These are phyloP conservation scores for Rhopalosiphum maidis DNA, from an alignment of 1,140 invertebrate species.

Conservation along the genomic window DNA sequence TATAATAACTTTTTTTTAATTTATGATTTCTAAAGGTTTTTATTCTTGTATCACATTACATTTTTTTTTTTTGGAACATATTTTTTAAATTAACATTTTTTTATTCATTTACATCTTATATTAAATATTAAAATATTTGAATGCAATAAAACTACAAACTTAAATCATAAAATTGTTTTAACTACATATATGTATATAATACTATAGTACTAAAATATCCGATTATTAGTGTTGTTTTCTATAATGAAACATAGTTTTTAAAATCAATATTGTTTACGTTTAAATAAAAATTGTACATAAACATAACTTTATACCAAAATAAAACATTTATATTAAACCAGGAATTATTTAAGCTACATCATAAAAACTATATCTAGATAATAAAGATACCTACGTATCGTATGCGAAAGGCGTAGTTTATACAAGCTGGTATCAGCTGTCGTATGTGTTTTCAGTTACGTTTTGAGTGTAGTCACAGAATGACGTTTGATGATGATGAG, in stretches of 20 bases:
- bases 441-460: conserved; percentile 38
- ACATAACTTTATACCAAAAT: background rate
- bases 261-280: background rate
- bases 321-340: background rate
- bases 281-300: background rate
- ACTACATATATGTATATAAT: background rate
- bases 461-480: conserved; percentile 39
- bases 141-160: background rate
- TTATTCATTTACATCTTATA: background rate
- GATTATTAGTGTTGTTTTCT: background rate
- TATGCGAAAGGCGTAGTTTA: conserved; percentile 24
- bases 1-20: no score
- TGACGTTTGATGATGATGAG: conserved; percentile 31
- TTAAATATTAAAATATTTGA: background rate
- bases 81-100: background rate
- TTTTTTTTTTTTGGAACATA: no score
- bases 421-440: background rate
- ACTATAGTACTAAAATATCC: background rate
- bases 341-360: background rate
- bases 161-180: background rate
- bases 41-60: background rate
- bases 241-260: background rate
- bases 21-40: background rate
- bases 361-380: background rate
- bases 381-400: background rate